phyloP scores from a whole-genome alignment of 2,888 invertebrate species.

The Microdon myrmicae region DNA sequence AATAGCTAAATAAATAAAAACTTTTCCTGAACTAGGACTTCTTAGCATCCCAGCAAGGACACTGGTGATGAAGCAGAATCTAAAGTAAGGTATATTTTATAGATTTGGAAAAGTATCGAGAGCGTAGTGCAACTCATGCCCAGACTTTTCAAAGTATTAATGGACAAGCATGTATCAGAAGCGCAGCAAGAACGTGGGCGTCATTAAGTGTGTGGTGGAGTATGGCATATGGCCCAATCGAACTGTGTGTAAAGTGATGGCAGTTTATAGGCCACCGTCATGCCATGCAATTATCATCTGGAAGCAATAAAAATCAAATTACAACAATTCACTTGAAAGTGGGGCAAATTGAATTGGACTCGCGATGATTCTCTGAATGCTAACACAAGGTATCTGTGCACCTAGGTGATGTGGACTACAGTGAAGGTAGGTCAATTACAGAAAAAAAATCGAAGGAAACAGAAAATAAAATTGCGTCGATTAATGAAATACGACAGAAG shows the following conservation, averaged over 20 bases:
- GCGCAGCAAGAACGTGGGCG: constrained; percentile 25
- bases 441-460: no score
- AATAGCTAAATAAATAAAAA: constrained; percentile 1
- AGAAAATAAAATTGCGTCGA: no score
- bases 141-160: constrained; percentile 19
- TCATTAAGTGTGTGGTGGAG: constrained; percentile 8
- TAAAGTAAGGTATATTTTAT: constrained; percentile 15
- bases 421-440: constrained; percentile 22
- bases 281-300: constrained; percentile 29
- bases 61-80: neutral
- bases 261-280: constrained; percentile 4
- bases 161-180: constrained; percentile 16
- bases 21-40: neutral
- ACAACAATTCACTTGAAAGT: constrained; percentile 37
- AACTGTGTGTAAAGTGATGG: constrained; percentile 15
- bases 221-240: constrained; percentile 13
- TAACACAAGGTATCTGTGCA: no score
- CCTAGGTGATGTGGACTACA: constrained; percentile 4
- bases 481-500: no score
- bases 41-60: neutral
- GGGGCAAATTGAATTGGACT: constrained; percentile 35
- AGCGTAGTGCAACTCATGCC: neutral
- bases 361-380: constrained; percentile 10
- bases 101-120: constrained; percentile 7
- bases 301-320: constrained; percentile 38